These are phyloP conservation scores for Erebia ligea DNA, from an alignment of 2,888 invertebrate species.

Conservation along the genomic window DNA sequence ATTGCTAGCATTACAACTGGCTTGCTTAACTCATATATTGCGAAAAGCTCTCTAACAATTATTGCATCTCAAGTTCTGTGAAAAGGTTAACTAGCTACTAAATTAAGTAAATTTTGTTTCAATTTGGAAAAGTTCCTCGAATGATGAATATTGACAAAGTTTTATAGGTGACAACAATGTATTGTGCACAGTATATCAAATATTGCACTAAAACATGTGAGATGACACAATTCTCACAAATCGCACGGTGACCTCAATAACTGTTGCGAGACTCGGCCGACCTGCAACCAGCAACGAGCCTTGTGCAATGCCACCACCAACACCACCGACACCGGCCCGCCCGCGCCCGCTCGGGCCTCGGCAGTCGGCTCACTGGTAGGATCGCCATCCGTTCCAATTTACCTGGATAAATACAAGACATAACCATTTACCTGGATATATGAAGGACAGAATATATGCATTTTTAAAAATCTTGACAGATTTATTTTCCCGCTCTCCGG, in stretches of 20 bases:
- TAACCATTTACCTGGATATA: not conserved
- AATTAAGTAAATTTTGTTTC: no score
- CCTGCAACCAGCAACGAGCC: slow-evolving; percentile 64
- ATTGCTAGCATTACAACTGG: not conserved
- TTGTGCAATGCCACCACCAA: slow-evolving; percentile 72
- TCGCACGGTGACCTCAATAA: slow-evolving; percentile 79
- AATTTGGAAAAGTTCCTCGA: not conserved
- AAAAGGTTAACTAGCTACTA: no score
- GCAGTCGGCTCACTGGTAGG: not conserved
- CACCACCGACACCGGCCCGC: slow-evolving; percentile 29
- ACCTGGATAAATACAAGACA: not conserved
- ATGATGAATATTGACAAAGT: not conserved
- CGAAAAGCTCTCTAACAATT: not conserved
- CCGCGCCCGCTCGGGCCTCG: slow-evolving; percentile 25
- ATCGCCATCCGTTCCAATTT: not conserved
- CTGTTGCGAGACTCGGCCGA: slow-evolving; percentile 77
- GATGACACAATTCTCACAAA: slow-evolving; percentile 82
- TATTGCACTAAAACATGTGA: slow-evolving; percentile 53
- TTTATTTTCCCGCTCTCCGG: not conserved
- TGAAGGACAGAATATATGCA: not conserved
- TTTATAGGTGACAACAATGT: slow-evolving; percentile 9
- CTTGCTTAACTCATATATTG: not conserved
- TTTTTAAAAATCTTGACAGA: not conserved
- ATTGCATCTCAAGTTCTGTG: no score
- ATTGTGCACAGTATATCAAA: slow-evolving; percentile 15